A percentile compares a stretch with the other conserved stretches of the same genome.
Evolutionary conservation across 2,113 vertebrate genomes (phyloP).

Genomic region (Scomber japonicus): DNA sequence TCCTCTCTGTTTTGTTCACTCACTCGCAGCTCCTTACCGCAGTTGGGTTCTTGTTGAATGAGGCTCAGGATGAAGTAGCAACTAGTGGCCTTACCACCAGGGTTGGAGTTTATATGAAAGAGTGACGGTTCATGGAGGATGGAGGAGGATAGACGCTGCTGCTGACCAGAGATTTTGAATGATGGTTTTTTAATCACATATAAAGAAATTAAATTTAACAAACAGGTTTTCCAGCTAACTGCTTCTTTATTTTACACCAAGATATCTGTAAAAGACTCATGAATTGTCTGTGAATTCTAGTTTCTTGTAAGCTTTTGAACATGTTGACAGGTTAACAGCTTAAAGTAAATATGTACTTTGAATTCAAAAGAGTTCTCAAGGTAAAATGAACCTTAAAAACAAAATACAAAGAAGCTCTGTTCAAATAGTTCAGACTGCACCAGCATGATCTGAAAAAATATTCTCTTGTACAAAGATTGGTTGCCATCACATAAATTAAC

Average conservation of each 20-base stretch:
- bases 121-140: neutral
- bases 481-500: neutral
- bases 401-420: too few species aligned
- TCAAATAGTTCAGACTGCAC: neutral
- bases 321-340: too few species aligned
- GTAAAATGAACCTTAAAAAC: too few species aligned
- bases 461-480: neutral
- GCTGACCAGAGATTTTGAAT: conserved; percentile 3
- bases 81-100: conserved; percentile 46
- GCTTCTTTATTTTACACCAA: conserved; percentile 9
- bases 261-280: conserved; percentile 9
- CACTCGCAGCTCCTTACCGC: conserved; percentile 46
- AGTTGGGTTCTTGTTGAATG: conserved; percentile 39
- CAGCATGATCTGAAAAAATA: neutral
- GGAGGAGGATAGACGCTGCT: neutral
- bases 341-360: too few species aligned
- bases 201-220: conserved; percentile 9
- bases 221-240: conserved; percentile 9
- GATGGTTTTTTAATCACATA: neutral
- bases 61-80: conserved; percentile 51
- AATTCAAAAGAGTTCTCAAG: too few species aligned
- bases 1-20: conserved; percentile 61
- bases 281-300: conserved; percentile 14
- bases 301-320: too few species aligned
- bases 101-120: conserved; percentile 21